Base-by-base conservation (phyloP, 2,888 invertebrate genomes). In the Brachyopa scutellaris region DNA sequence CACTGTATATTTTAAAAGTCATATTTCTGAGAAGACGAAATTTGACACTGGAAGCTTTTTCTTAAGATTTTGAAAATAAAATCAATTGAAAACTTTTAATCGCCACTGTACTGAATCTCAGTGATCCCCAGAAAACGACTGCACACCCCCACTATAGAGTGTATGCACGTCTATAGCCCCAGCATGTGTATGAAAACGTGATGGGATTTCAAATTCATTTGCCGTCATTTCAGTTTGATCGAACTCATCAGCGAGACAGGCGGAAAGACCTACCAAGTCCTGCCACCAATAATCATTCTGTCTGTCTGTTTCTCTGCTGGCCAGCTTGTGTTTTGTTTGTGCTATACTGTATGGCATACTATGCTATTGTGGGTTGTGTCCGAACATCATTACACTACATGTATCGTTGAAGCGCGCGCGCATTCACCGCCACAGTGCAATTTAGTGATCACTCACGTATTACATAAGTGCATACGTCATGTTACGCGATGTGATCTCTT, bases 391-490 rank as follows among this genome's bases (percentile, higher is more conserved):
- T 64, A 77, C 76, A 82, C 51, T 49, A 59, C 49, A 66, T 59
- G 57, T 31, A 47, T 23, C 61, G 26, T 15, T 57, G 36, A 67
- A 66, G 47, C 31, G 67, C 55, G 62, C 57, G 36, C 67, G 33
- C 15, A 9, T 55, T 15, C 51, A 13, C 6, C 17, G 62, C 74
- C 66, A 45, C 29, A 74, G 66, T 29, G 55, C 77, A 82, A 77
- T 82, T 82, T 82, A 77, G 77, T 66, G 82, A 82, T 77, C 77
- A 38, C 82, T 70, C 82, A 82, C 82, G 82, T 82, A 82, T 82
- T 82, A 55, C 82, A 77, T 82, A 82, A 82, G 82, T 82, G 82
- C 82, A 82, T 82, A 77, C 82, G 82, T 82, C 82, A 82, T 82
- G 82, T 77, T 77, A 77, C 51, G 77, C 61, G 77, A 82, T 77